A percentile compares a stretch with the other conserved stretches of the same genome.
Evolutionary conservation across 2,888 invertebrate genomes (phyloP).

Genomic region (Ochlodes sylvanus): DNA sequence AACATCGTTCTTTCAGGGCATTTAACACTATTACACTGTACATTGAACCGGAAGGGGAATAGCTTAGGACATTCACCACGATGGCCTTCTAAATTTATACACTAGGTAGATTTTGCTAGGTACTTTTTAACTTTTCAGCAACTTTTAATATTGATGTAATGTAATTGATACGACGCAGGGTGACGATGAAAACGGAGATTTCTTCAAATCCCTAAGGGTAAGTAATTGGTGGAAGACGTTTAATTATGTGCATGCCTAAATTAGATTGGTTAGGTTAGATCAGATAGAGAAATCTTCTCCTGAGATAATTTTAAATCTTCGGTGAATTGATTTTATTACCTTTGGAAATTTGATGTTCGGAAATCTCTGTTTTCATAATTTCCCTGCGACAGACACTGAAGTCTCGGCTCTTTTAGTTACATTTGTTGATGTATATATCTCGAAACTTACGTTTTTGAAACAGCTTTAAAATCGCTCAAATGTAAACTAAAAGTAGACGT

Average conservation of each 20-base stretch:
- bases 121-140: slow-evolving; percentile 29
- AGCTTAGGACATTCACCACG: slow-evolving; percentile 52
- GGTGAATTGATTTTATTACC: no score
- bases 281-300: no score
- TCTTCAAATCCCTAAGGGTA: no score
- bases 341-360: no score
- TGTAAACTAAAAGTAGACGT: slow-evolving; percentile 52
- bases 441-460: slow-evolving; percentile 50
- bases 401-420: slow-evolving; percentile 35
- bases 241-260: no score
- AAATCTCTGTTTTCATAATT: no score
- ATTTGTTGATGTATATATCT: slow-evolving; percentile 44
- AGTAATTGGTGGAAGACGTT: no score
- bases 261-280: no score
- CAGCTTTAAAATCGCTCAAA: slow-evolving; percentile 74
- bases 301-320: no score
- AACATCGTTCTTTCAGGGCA: slow-evolving; percentile 35
- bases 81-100: slow-evolving; percentile 65
- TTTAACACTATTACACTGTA: slow-evolving; percentile 32
- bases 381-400: background rate
- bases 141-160: slow-evolving; percentile 27
- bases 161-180: background rate
- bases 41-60: slow-evolving; percentile 7
- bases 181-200: no score
- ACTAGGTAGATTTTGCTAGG: slow-evolving; percentile 58